Evolutionary conservation across 2,113 vertebrate species (phyloP).

Genomic region (Entomyzon cyanotis): DNA sequence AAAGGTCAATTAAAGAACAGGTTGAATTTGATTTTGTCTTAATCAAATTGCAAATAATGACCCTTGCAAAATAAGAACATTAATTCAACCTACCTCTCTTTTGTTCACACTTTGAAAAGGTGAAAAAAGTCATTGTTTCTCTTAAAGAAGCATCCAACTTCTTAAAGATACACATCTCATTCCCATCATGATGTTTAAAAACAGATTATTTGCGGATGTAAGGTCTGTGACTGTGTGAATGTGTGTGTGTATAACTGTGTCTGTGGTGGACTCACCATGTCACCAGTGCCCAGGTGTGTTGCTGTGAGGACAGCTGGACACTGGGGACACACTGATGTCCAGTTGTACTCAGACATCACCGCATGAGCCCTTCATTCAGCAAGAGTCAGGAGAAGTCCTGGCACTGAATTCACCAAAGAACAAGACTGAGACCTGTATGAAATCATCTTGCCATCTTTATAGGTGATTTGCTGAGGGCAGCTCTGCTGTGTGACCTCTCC

Average conservation of each 20-base stretch:
- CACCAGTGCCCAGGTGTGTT: not conserved
- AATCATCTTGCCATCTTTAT: not conserved
- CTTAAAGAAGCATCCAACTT: not conserved
- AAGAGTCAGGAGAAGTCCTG: not conserved
- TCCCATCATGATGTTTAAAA: not conserved
- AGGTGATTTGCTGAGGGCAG: not conserved
- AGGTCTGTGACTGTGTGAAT: not conserved
- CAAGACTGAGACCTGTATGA: not conserved
- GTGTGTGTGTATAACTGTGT: not conserved
- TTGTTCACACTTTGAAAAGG: conserved; percentile 14
- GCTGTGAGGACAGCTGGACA: not conserved
- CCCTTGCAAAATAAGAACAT: not conserved
- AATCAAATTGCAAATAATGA: conserved; percentile 27
- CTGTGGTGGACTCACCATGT: not conserved
- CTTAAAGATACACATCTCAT: not conserved
- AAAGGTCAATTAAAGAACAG: conserved; percentile 33
- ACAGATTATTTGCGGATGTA: not conserved
- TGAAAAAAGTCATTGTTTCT: not conserved
- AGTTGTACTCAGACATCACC: fast-evolving
- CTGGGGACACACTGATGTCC: not conserved
- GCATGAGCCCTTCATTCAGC: not conserved
- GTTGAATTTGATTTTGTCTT: conserved; percentile 18
- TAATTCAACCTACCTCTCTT: conserved; percentile 8
- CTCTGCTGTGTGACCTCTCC: not conserved
- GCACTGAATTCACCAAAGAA: not conserved